Percentiles rank a stretch among this genome's conserved stretches.
phyloP scores from a whole-genome alignment of 2,888 invertebrate species.

The Melanostoma mellinum region DNA sequence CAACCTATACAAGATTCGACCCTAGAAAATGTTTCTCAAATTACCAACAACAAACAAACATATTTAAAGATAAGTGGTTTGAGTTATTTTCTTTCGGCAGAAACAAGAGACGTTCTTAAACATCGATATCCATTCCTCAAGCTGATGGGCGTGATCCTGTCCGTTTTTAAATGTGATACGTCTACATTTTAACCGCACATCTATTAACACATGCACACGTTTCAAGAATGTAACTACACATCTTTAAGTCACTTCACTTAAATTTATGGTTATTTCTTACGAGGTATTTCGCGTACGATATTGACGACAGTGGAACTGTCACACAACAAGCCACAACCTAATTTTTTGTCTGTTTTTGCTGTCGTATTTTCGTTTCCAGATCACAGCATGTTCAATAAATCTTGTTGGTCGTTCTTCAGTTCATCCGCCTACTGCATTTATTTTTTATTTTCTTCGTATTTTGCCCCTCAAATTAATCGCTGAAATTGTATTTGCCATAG shows the following conservation, averaged over 20 bases:
- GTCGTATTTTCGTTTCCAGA: constrained; percentile 66
- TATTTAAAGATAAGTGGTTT: constrained; percentile 26
- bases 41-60: constrained; percentile 46
- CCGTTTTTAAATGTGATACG: constrained; percentile 50
- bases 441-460: constrained; percentile 29
- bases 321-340: constrained; percentile 70
- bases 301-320: constrained; percentile 71
- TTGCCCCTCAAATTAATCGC: constrained; percentile 53
- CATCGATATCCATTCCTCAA: constrained; percentile 34
- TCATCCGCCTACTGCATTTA: constrained; percentile 67
- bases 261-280: constrained; percentile 65
- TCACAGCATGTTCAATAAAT: constrained; percentile 69
- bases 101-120: constrained; percentile 39
- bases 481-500: constrained; percentile 53
- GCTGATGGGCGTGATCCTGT: constrained; percentile 60
- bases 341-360: constrained; percentile 71
- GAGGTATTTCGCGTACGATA: constrained; percentile 69
- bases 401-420: constrained; percentile 49
- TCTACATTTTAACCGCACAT: constrained; percentile 51
- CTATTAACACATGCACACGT: constrained; percentile 49
- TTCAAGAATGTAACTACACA: constrained; percentile 63
- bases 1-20: too few species aligned
- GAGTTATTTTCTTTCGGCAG: constrained; percentile 6
- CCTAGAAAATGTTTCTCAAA: too few species aligned
- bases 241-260: constrained; percentile 68